These are phyloP conservation scores for Embiotoca jacksoni DNA, from an alignment of 2,113 vertebrate genomes.

Conservation along the genomic window DNA sequence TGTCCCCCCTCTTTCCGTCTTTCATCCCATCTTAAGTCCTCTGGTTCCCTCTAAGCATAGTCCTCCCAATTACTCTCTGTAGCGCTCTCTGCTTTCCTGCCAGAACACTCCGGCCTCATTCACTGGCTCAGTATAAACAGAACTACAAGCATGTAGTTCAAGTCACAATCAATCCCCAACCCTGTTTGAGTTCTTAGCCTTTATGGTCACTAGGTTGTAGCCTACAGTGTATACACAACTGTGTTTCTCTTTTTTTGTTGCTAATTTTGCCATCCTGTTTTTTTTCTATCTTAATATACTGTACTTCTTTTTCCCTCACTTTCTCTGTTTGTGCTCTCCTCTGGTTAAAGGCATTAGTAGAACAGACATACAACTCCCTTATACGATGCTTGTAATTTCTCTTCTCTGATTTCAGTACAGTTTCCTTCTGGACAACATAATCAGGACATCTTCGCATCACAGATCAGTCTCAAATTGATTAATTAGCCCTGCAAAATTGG, in stretches of 20 bases:
- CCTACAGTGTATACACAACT: slow-evolving; percentile 7
- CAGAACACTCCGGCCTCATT: slow-evolving; percentile 70
- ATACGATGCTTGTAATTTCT: slow-evolving; percentile 33
- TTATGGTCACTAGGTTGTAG: slow-evolving; percentile 41
- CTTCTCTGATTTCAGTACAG: slow-evolving; percentile 35
- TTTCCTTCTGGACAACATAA: slow-evolving; percentile 63
- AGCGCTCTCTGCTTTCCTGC: slow-evolving; percentile 64
- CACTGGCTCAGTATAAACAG: slow-evolving; percentile 63
- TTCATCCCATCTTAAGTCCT: slow-evolving; percentile 66
- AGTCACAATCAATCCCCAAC: slow-evolving; percentile 62
- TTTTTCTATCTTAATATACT: background rate
- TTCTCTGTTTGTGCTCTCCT: background rate
- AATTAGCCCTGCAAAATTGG: slow-evolving; percentile 79
- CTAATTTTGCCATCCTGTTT: background rate
- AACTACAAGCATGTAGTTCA: slow-evolving; percentile 68
- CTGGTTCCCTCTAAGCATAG: slow-evolving; percentile 56
- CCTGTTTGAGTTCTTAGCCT: slow-evolving; percentile 42
- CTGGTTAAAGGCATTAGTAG: slow-evolving; percentile 32
- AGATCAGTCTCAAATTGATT: slow-evolving; percentile 78
- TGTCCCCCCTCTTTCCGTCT: background rate
- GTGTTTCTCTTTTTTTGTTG: background rate
- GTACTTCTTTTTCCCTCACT: background rate
- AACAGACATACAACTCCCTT: slow-evolving; percentile 42
- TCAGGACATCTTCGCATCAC: slow-evolving; percentile 66
- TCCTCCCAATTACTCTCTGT: slow-evolving; percentile 68